These are phyloP conservation scores for Bellardia pandia DNA, from an alignment of 2,888 invertebrate genomes.

Conservation along the genomic window DNA sequence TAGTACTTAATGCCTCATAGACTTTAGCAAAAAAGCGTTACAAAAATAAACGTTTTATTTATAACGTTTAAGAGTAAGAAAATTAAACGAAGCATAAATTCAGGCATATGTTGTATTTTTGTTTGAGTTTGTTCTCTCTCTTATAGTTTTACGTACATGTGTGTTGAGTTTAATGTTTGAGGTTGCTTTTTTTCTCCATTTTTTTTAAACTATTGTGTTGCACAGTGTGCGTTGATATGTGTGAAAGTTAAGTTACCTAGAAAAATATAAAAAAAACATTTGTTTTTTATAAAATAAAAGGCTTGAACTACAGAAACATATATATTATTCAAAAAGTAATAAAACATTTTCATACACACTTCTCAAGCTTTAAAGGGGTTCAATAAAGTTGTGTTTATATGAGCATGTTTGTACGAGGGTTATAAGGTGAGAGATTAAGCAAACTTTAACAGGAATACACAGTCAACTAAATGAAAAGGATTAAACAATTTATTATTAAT, in stretches of 20 bases:
- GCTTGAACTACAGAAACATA: conserved; percentile 25
- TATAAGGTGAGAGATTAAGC: not conserved
- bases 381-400: conserved; percentile 53
- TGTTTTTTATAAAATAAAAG: conserved; percentile 43
- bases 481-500: no score
- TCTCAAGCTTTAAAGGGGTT: conserved; percentile 44
- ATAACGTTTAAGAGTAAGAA: conserved; percentile 72
- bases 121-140: conserved; percentile 45
- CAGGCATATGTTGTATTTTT: conserved; percentile 61
- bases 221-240: conserved; percentile 32
- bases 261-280: conserved; percentile 20
- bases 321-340: conserved; percentile 16
- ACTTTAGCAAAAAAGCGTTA: conserved; percentile 64
- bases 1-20: conserved; percentile 65
- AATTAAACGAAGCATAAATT: conserved; percentile 73
- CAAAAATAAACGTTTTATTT: conserved; percentile 68
- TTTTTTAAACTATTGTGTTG: conserved; percentile 42
- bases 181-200: not conserved
- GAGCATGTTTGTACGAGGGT: not conserved
- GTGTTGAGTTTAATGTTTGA: conserved; percentile 49
- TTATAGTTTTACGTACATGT: not conserved
- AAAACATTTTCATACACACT: conserved; percentile 13
- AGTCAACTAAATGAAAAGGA: no score
- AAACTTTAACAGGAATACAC: not conserved
- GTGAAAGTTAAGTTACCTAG: conserved; percentile 66